These are phyloP conservation scores for Poeciliopsis retropinna DNA, from an alignment of 2,113 vertebrate genomes.

Conservation along the genomic window DNA sequence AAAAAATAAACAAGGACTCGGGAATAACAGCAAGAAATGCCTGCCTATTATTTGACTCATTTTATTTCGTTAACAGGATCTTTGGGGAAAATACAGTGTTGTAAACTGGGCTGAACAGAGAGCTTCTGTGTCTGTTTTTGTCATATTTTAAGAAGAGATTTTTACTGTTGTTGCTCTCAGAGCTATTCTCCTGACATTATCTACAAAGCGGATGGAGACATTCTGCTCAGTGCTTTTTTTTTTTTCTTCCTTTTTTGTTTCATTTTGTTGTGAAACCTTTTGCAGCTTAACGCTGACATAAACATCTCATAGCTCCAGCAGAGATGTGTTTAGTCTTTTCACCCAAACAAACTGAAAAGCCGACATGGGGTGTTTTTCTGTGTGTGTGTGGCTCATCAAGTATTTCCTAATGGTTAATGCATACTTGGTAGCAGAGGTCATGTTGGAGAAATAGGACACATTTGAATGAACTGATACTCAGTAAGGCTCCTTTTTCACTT, in stretches of 20 bases:
- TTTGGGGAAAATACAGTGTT: constrained; percentile 1
- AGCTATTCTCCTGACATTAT: constrained; percentile 52
- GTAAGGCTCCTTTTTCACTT: constrained; percentile 5
- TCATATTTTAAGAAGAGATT: constrained; percentile 37
- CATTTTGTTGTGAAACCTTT: constrained; percentile 50
- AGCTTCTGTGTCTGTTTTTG: constrained; percentile 41
- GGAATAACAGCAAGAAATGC: constrained; percentile 26
- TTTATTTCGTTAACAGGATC: constrained; percentile 33
- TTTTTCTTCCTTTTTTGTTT: constrained; percentile 35
- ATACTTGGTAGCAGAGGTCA: constrained; percentile 52
- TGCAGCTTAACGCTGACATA: constrained; percentile 51
- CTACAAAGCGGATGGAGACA: constrained; percentile 42
- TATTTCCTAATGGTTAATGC: constrained; percentile 42
- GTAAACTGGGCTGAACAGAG: constrained; percentile 32
- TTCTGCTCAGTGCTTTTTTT: constrained; percentile 48
- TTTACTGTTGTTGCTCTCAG: constrained; percentile 35
- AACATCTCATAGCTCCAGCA: constrained; percentile 46
- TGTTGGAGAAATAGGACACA: constrained; percentile 41
- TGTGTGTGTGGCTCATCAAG: neutral
- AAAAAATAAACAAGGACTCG: constrained; percentile 20
- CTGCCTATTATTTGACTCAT: constrained; percentile 16
- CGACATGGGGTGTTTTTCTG: constrained; percentile 26
- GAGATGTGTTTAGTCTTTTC: constrained; percentile 32
- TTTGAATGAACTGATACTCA: neutral
- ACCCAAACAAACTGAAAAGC: constrained; percentile 39